Conservation (phyloP, 1,140 invertebrate genomes). For the Danaus melanippus region DNA sequence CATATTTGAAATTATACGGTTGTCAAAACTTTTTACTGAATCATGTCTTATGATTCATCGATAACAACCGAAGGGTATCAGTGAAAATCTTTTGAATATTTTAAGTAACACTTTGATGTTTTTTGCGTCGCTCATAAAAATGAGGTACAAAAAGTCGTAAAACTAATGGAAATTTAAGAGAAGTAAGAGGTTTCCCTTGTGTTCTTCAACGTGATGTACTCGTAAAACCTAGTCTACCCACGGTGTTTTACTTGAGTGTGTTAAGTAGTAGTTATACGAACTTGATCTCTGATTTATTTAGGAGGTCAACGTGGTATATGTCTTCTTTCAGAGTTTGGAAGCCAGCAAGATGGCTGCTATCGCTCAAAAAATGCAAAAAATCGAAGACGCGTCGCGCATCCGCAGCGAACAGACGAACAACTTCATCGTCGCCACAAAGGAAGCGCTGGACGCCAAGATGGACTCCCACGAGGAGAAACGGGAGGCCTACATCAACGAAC, state of each 20-base stretch:
- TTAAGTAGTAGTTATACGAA: no score
- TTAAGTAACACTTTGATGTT: no score
- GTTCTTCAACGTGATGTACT: no score
- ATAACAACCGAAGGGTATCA: constrained; percentile 2
- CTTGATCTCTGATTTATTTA: no score
- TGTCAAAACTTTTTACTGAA: no score
- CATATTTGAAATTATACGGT: no score
- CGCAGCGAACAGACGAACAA: constrained; percentile 87
- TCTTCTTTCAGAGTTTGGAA: constrained; percentile 81
- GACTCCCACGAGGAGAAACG: constrained; percentile 89
- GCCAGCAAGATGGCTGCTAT: constrained; percentile 86
- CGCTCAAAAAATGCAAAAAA: constrained; percentile 85
- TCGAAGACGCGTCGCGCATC: constrained; percentile 92
- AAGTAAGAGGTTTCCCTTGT: no score
- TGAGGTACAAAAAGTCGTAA: constrained; percentile 14
- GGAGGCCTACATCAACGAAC: constrained; percentile 88
- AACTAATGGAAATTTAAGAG: constrained; percentile 11
- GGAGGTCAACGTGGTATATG: not conserved
- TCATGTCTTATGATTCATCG: no score
- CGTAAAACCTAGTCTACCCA: no score
- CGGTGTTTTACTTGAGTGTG: no score
- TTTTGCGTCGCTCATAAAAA: constrained; percentile 11
- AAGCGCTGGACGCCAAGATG: constrained; percentile 92
- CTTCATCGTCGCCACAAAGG: constrained; percentile 88
- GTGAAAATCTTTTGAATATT: no score